Percentiles rank a stretch among this genome's conserved stretches.
phyloP scores from a whole-genome alignment of 2,888 invertebrate species.

The Acholoe squamosa region DNA sequence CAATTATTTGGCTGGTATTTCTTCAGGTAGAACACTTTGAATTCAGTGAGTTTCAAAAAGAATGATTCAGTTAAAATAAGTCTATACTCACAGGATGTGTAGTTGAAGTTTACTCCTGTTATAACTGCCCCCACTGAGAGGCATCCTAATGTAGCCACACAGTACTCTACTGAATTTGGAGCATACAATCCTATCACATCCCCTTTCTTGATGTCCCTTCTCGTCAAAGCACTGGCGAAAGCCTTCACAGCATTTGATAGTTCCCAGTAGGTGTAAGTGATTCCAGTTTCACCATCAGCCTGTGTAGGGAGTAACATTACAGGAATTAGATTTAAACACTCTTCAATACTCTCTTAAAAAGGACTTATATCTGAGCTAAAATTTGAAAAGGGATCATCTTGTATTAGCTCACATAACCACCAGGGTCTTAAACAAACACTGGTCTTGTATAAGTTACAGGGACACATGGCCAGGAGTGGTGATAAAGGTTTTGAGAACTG shows the following conservation, averaged over 20 bases:
- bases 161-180: conserved; percentile 4
- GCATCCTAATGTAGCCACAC: neutral
- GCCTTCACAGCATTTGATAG: neutral
- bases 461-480: too few species aligned
- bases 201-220: conserved; percentile 10
- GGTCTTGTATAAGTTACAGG: too few species aligned
- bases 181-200: conserved; percentile 42
- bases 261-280: conserved; percentile 6
- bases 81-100: conserved; percentile 11
- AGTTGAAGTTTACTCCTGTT: conserved; percentile 36
- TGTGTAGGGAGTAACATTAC: neutral
- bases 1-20: too few species aligned
- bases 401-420: too few species aligned
- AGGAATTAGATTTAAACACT: neutral
- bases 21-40: neutral
- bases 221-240: neutral
- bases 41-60: neutral
- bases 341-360: too few species aligned
- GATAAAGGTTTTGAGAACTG: too few species aligned
- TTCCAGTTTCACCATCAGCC: neutral
- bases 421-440: too few species aligned
- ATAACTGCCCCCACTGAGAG: neutral
- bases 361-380: too few species aligned
- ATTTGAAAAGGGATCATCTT: too few species aligned
- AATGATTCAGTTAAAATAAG: neutral